Conservation (phyloP, 2,888 invertebrate genomes). For the Craniophora ligustri region DNA sequence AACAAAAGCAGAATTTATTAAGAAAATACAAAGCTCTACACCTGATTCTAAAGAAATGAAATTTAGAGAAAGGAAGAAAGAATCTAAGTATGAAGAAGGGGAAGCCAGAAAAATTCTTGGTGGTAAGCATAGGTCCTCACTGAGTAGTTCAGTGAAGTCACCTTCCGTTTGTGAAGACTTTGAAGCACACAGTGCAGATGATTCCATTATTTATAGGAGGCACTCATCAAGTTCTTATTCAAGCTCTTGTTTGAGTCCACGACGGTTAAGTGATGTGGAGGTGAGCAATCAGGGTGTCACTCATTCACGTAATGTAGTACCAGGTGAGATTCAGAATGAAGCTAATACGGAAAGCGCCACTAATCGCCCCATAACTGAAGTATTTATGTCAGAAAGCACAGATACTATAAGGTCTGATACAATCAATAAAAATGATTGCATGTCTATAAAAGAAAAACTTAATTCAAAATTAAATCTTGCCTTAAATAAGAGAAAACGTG, state of each 20-base stretch:
- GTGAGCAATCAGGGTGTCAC: constrained; percentile 57
- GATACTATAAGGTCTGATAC: constrained; percentile 63
- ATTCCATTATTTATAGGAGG: constrained; percentile 93
- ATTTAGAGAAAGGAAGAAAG: constrained; percentile 86
- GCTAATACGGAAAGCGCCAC: constrained; percentile 22
- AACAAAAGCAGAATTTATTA: constrained; percentile 89
- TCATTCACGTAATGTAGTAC: constrained; percentile 55
- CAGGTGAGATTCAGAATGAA: constrained; percentile 47
- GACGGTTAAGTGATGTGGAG: constrained; percentile 88
- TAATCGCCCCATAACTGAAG: constrained; percentile 45
- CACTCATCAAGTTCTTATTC: constrained; percentile 95
- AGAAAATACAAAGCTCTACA: constrained; percentile 88
- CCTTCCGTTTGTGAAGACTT: constrained; percentile 90
- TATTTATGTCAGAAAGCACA: constrained; percentile 62
- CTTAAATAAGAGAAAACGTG: constrained; percentile 82
- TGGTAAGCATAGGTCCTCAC: constrained; percentile 76
- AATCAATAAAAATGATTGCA: constrained; percentile 81
- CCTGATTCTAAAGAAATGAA: constrained; percentile 82
- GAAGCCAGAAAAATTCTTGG: constrained; percentile 76
- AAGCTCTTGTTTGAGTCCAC: constrained; percentile 90
- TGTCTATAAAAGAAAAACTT: constrained; percentile 82
- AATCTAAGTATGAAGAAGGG: constrained; percentile 73
- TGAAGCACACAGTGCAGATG: constrained; percentile 91
- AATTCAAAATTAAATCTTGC: constrained; percentile 82
- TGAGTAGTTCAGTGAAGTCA: constrained; percentile 82